Base-by-base conservation (phyloP, 2,113 vertebrate species). In the Urocolius indicus region DNA sequence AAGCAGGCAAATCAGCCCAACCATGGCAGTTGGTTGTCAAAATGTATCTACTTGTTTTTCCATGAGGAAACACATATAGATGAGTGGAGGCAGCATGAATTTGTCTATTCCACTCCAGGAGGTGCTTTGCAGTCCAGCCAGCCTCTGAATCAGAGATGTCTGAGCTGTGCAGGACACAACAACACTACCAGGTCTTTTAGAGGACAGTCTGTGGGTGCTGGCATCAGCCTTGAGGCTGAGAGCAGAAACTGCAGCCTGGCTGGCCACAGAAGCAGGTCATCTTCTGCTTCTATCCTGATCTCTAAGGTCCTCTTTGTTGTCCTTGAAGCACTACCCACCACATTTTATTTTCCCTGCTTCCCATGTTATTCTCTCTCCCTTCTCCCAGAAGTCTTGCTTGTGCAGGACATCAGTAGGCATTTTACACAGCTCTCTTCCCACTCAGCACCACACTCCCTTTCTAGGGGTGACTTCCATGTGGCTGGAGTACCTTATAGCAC, bases 31-130 rank as follows among this genome's bases (percentile, higher is more conserved):
- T 34, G 16, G 11, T 30, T 90, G 72, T 74, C 63, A 84, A 65
- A 96, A 86, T 2, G 7, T 30, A 83, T 52, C 72, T 49, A 57
- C 54, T 88, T 30, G 30, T 26, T 95, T 65, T 92, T 77, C 43
- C 22, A 34, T 13, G 62, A 41, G 17, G 8, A 51, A 78, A 29
- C 29, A 24, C 0, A 0, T 9, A 13, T 3, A 62, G 41, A 10
- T 66, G 24, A 67, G 30, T 12, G 12, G n/a, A 80, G 8, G 41
- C 36, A 89, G 34, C 16, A 9, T 9, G 30, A 67, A 62, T 77
- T 74, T 66, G 20, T 77, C 51, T 54, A 2, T 54, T 81, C n/a
- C 16, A 4, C 27, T 69, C 24, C 17, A 30, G 86, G 46, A 90
- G 32, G 32, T 11, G 32, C 62, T 91, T 16, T 16, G 51, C 55